phyloP scores from a whole-genome alignment of 2,113 vertebrate species.

The Aspidoscelis tigris region DNA sequence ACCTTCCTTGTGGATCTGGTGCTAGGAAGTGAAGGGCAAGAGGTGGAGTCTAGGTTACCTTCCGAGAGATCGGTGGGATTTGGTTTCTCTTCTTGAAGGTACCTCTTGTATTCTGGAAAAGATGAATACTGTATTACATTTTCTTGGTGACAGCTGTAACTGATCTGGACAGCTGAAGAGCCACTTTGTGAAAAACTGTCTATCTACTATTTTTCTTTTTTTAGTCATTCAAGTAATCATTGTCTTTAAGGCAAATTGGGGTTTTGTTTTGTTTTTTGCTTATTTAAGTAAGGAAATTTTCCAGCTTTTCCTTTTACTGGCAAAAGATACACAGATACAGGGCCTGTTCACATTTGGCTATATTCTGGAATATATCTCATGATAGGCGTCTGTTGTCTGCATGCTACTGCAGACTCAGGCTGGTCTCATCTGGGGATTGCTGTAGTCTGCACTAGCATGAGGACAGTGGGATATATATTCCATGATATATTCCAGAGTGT shows the following conservation, averaged over 20 bases:
- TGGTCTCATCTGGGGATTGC: no score
- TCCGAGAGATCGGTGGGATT: background rate
- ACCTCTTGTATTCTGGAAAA: background rate
- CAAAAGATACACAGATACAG: background rate
- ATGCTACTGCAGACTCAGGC: no score
- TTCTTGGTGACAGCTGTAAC: background rate
- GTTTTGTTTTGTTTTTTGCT: no score
- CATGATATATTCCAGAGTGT: no score
- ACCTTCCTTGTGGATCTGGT: background rate
- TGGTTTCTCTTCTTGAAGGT: background rate
- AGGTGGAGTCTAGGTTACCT: background rate
- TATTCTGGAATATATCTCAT: no score
- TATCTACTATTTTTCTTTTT: background rate
- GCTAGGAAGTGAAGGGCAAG: conserved; percentile 38
- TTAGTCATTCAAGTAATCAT: background rate
- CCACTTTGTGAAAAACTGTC: background rate
- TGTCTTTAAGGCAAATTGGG: background rate
- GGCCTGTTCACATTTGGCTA: no score
- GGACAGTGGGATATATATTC: no score
- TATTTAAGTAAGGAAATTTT: no score
- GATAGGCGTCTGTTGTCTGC: no score
- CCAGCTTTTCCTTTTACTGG: no score
- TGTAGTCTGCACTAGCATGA: no score
- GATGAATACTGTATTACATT: no score
- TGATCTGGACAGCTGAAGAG: background rate